Conservation (phyloP, 2,888 invertebrate genomes). For the Thumatha senex region DNA sequence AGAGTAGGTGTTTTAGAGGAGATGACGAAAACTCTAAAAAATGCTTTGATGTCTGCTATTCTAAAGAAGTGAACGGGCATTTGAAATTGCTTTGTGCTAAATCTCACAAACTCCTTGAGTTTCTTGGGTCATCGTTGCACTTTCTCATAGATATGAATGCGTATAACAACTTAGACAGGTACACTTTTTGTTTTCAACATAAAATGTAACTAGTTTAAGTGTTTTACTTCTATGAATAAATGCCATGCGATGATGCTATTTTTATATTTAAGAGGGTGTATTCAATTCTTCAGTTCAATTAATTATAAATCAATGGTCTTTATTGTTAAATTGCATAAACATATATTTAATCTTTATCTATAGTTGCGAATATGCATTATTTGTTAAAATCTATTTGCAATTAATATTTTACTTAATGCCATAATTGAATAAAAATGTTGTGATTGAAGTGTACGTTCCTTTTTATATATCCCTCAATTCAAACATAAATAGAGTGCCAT, state of each 20-base stretch:
- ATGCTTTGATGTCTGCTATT: conserved; percentile 86
- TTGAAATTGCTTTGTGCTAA: conserved; percentile 21
- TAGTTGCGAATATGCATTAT: conserved; percentile 31
- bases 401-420: conserved; percentile 22
- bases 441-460: conserved; percentile 5
- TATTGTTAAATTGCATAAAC: conserved; percentile 26
- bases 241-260: conserved; percentile 33
- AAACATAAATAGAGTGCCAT: too few relatives aligned
- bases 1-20: conserved; percentile 87
- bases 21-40: conserved; percentile 86
- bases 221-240: conserved; percentile 32
- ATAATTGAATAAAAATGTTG: conserved; percentile 35
- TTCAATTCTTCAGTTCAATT: conserved; percentile 40
- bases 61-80: conserved; percentile 74
- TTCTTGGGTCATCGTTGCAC: conserved; percentile 39
- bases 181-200: conserved; percentile 25
- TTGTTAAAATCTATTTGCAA: conserved; percentile 26
- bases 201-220: conserved; percentile 17
- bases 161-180: conserved; percentile 15
- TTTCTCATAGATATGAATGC: conserved; percentile 42
- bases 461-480: not conserved
- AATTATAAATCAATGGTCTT: conserved; percentile 39
- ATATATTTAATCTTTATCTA: conserved; percentile 22
- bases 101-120: conserved; percentile 42
- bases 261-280: conserved; percentile 27